These are phyloP conservation scores for Drosophila kambysellisi DNA, from an alignment of 2,888 invertebrate genomes.

Conservation along the genomic window DNA sequence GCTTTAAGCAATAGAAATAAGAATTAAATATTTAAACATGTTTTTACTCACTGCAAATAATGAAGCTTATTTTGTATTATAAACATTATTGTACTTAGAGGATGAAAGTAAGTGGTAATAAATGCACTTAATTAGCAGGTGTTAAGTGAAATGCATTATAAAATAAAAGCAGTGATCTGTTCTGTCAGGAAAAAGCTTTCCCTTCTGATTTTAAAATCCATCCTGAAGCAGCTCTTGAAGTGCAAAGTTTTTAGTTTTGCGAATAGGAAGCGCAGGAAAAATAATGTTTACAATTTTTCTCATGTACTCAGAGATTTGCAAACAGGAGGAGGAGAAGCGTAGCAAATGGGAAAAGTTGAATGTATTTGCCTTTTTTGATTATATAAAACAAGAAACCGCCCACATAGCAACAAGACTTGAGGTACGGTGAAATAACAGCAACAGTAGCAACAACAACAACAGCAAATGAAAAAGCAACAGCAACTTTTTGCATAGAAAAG, in stretches of 20 bases:
- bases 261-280: conserved; percentile 34
- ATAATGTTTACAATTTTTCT: conserved; percentile 53
- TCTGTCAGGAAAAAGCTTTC: neutral
- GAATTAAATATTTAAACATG: neutral
- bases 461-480: conserved; percentile 34
- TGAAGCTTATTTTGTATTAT: neutral
- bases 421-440: conserved; percentile 10
- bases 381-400: conserved; percentile 46
- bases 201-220: neutral
- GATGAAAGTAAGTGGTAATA: conserved; percentile 8
- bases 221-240: conserved; percentile 7
- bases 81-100: neutral
- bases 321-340: conserved; percentile 11
- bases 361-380: conserved; percentile 53
- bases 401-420: conserved; percentile 47
- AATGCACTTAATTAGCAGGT: conserved; percentile 36
- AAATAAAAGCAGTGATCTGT: neutral
- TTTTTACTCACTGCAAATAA: no score
- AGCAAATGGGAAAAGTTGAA: conserved; percentile 57
- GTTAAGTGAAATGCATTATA: conserved; percentile 30
- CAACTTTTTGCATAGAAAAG: conserved; percentile 64
- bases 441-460: conserved; percentile 11
- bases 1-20: neutral
- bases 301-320: conserved; percentile 45
- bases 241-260: conserved; percentile 31